Conservation (phyloP, 1,140 invertebrate species). For the Drosophila dunni region DNA sequence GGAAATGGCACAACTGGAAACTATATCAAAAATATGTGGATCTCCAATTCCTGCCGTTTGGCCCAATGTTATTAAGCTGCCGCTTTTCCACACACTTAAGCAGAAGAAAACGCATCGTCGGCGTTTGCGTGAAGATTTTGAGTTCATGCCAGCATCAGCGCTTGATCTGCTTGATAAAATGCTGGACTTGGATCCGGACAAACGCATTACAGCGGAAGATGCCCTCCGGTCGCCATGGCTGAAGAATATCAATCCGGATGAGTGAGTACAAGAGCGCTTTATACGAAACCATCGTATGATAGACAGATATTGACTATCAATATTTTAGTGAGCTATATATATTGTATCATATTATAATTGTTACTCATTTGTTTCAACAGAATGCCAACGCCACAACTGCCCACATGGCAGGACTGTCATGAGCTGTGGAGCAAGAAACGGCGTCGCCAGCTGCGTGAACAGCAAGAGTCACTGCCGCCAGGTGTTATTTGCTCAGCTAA, state of each 20-base stretch:
- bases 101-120: slow-evolving; percentile 96
- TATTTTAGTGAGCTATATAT: not conserved
- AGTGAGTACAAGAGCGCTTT: slow-evolving; percentile 88
- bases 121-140: slow-evolving; percentile 96
- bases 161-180: slow-evolving; percentile 98
- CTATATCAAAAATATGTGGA: slow-evolving; percentile 97
- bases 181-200: slow-evolving; percentile 97
- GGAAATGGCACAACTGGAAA: slow-evolving; percentile 97
- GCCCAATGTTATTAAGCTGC: slow-evolving; percentile 98
- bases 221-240: slow-evolving; percentile 98
- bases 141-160: slow-evolving; percentile 94
- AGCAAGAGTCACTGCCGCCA: slow-evolving; percentile 83
- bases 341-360: not conserved
- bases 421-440: slow-evolving; percentile 99
- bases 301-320: not conserved
- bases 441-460: slow-evolving; percentile 91
- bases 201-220: slow-evolving; percentile 96
- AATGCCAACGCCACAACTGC: slow-evolving; percentile 92
- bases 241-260: slow-evolving; percentile 94
- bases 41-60: slow-evolving; percentile 98
- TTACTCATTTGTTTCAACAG: slow-evolving; percentile 85
- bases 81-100: slow-evolving; percentile 95
- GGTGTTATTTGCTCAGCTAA: slow-evolving; percentile 69
- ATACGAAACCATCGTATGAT: not conserved
- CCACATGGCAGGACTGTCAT: slow-evolving; percentile 99